Evolutionary conservation across 2,888 invertebrate species (phyloP), one percentile per base, ranked within the genome.

Genomic region (Hanleya hanleyi): DNA sequence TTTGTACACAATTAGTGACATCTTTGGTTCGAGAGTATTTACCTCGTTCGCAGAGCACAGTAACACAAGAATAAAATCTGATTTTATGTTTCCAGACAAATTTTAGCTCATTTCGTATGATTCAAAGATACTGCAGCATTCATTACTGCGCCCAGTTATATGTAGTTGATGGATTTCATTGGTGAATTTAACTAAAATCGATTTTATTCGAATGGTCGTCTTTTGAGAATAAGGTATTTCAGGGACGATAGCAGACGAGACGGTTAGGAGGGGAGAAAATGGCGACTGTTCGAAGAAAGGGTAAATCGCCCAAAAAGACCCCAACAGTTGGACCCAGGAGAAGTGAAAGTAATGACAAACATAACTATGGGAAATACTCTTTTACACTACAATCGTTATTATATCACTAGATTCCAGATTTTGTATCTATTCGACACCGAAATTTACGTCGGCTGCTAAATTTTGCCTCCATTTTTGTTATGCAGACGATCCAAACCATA

Each of bases 221-320:
- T 35, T 35, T 69, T 29, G 33, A 15, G 73, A 72, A 69, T 57
- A 41, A 62, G 76, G 72, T 75, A 22, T 38, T 37, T 65, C 37
- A 67, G 51, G 69, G 67, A 66, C 62, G 73, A 71, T 79, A 79
- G 79, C 79, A 79, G 79, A 79, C 77, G 77, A 77, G 75, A 62
- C 67, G 66, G 50, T 41, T 37, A 70, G 62, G 62, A 7, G 33
- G 37, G 49, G 64, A 62, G 68, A 79, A 79, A 71, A 79, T 79
- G 79, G 77, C 79, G 77, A 75, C 79, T 29, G 49, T 68, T n/a
- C 69, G 73, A 73, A 70, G 73, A 64, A 76, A 73, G 69, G 77
- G 71, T 77, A 77, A 79, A 72, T 61, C 57, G 29, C 50, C 74
- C 15, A 70, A 75, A 76, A 73, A 61, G 70, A 74, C 62, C 38